Evolutionary conservation across 2,113 vertebrate species (phyloP).

Genomic region (Pangasianodon gigas): DNA sequence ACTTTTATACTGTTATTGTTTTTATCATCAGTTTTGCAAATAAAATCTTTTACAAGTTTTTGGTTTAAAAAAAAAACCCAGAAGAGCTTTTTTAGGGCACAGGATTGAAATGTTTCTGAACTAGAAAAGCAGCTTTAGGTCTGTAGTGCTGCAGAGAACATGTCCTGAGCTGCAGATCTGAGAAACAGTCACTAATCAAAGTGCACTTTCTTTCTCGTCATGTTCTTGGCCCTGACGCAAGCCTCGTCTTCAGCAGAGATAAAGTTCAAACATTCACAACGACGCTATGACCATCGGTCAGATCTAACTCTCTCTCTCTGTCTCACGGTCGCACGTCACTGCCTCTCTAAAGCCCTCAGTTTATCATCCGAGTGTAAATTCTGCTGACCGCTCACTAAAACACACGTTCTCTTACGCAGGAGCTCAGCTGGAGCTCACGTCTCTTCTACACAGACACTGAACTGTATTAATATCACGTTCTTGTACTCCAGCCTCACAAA

Average conservation of each 20-base stretch:
- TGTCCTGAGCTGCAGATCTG: neutral
- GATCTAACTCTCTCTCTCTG: conserved; percentile 18
- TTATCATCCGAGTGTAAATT: conserved; percentile 72
- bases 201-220: conserved; percentile 55
- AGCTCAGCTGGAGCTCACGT: neutral
- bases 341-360: conserved; percentile 73
- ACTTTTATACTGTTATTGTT: neutral
- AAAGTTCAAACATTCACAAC: conserved; percentile 68
- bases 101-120: neutral
- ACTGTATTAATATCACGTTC: neutral
- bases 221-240: conserved; percentile 68
- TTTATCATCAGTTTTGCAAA: neutral
- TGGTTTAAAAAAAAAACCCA: neutral
- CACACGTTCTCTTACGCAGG: conserved; percentile 50
- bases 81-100: neutral
- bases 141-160: neutral
- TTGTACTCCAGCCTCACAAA: neutral
- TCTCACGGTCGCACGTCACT: conserved; percentile 39
- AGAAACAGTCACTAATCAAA: neutral
- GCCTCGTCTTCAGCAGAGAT: conserved; percentile 61
- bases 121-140: neutral
- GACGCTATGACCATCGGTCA: conserved; percentile 53
- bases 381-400: conserved; percentile 59
- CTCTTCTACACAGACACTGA: conserved; percentile 47
- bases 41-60: conserved; percentile 11